Base-by-base conservation (phyloP, 2,113 vertebrate genomes). In the Stegastes partitus region DNA sequence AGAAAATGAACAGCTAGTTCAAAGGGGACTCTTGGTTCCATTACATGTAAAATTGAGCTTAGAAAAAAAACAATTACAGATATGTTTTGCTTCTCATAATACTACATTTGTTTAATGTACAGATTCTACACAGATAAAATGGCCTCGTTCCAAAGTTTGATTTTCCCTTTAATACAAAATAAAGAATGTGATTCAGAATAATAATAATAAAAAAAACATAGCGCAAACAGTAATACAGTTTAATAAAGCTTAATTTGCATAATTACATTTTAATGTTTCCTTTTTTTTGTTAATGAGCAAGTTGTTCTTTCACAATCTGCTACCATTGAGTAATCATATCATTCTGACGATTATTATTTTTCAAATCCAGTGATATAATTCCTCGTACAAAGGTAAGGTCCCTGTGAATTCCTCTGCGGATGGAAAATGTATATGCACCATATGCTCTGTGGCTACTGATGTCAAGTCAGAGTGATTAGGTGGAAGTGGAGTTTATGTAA, bases 391-490 rank as follows among this genome's bases (percentile, higher is more conserved):
- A 26, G 34, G 31, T 79, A 53, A 70, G 64, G 81, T 85, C 87
- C 79, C 59, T 39, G 56, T 55, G 66, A 88, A 85, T 83, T 85
- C 69, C 76, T 86, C 74, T 62, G 83, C 55, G 90, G 67, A 78
- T 66, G 78, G 83, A 83, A 86, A 86, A 83, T 31, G 73, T 81
- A 79, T 82, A 87, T 65, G 55, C 90, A 71, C 82, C 85, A 89
- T 87, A 84, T 90, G 92, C 80, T 93, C 50, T 82, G 66, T 81
- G 78, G 82, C 90, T 85, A 84, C 83, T 73, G 86, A 89, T 90
- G 91, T 91, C 86, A 91, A 86, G 82, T 77, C 79, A 93, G 93
- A 94, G 85, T 92, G 91, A 94, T 94, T 92, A 93, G 93, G 92
- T 93, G 93, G 91, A 93, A 93, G 86, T 90, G 68, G 88, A 93